Base-by-base conservation (phyloP, 1,140 invertebrate genomes). In the Neodiprion virginianus region DNA sequence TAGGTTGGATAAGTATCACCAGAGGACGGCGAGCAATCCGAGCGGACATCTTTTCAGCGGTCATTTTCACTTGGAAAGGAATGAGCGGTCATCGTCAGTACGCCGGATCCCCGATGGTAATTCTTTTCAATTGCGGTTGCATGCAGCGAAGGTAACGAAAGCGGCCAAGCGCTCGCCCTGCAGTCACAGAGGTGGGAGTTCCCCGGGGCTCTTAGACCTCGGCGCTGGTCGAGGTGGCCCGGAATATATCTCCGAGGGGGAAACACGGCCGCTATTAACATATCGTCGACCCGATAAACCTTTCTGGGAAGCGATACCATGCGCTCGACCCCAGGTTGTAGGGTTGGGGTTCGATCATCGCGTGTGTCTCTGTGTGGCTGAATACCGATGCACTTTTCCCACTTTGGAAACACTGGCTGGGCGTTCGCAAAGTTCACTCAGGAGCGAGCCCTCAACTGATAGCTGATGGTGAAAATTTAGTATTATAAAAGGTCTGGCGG, bases 261-360 rank as follows among this genome's bases (percentile, higher is more conserved):
- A 70, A 79, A 86, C 85, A 86, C 83, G 83, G 81, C 79, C 84
- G 82, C 85, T 84, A 87, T 87, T 87, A 87, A 86, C 85, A 88
- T 87, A 88, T 87, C 84, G 85, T 81, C 83, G 82, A 78, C 48
- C 83, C 80, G 86, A 87, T 87, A 87, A 87, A 81, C 78, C 82
- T 79, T 87, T 87, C 86, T 86, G 72, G 79, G 85, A 87, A 87
- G 83, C 83, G 85, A 86, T 86, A 85, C 83, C 79, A 78, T 81
- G 77, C 74, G 73, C 75, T 78, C 80, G 72, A 73, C 67, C 74
- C 76, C 74, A 66, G 69, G 77, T 78, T 83, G 77, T 81, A 80
- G 78, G 75, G 28, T 40, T 40, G 28, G 11, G 53, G n/a, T 61
- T 61, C 11, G 11, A 61, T 17, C 53, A 14, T 61, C n/a, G 53